These are phyloP conservation scores for Cryptoblepharus egeriae DNA, from an alignment of 2,797 vertebrate species.

Conservation along the genomic window DNA sequence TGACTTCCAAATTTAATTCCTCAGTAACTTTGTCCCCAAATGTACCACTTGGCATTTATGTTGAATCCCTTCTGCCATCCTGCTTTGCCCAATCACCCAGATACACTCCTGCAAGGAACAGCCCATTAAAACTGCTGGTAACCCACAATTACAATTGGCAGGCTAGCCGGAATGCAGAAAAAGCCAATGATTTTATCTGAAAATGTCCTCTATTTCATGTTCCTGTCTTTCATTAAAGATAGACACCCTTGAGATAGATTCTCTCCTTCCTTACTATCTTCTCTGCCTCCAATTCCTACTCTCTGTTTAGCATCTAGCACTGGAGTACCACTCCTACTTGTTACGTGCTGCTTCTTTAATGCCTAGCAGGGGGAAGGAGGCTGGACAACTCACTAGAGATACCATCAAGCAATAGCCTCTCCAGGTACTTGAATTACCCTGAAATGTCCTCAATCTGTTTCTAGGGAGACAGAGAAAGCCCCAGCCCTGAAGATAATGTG, in stretches of 20 bases:
- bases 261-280: not conserved
- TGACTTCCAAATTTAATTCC: not conserved
- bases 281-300: not conserved
- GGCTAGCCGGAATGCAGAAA: not conserved
- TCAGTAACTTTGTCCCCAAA: too few species aligned
- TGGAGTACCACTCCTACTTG: too few species aligned
- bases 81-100: not conserved
- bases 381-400: not conserved
- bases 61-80: not conserved
- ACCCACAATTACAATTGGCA: not conserved
- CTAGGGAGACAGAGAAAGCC: conserved; percentile 67
- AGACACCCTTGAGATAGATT: not conserved
- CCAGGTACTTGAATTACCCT: not conserved
- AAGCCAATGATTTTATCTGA: not conserved
- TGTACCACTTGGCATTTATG: too few species aligned
- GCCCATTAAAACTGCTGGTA: not conserved
- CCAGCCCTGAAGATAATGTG: conserved; percentile 60
- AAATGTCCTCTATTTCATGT: not conserved
- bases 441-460: not conserved
- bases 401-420: not conserved
- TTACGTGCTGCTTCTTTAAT: too few species aligned
- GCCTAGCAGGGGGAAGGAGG: not conserved
- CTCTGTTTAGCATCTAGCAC: too few species aligned
- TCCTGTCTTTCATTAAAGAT: too few species aligned
- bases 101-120: not conserved